A percentile compares a stretch with the other conserved stretches of the same genome.
Evolutionary conservation across 1,140 invertebrate species (phyloP).

Genomic region (Chrysopa pallens): DNA sequence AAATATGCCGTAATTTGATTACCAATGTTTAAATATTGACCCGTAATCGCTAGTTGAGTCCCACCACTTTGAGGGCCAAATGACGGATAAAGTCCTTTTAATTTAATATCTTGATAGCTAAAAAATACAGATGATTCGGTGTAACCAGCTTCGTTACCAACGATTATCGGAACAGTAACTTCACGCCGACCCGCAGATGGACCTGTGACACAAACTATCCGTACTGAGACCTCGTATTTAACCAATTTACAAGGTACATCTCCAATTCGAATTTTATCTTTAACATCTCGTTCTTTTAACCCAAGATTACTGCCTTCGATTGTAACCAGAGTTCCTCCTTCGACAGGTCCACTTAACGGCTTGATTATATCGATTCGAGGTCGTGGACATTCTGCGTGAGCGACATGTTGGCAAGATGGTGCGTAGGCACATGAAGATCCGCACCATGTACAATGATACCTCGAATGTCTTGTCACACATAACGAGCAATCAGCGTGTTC

Average conservation of each 20-base stretch:
- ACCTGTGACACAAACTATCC: conserved; percentile 75
- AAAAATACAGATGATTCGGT: conserved; percentile 78
- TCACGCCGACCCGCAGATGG: conserved; percentile 41
- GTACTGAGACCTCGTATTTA: conserved; percentile 80
- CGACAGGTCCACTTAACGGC: conserved; percentile 82
- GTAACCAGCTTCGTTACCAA: conserved; percentile 75
- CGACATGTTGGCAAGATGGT: conserved; percentile 54
- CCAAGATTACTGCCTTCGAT: conserved; percentile 94
- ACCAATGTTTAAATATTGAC: conserved; percentile 86
- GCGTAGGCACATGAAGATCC: conserved; percentile 68
- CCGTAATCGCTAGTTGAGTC: conserved; percentile 77
- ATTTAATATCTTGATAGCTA: conserved; percentile 71
- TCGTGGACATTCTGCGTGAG: conserved; percentile 70
- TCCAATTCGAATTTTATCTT: conserved; percentile 80
- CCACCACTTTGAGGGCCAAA: conserved; percentile 88
- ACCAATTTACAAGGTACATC: conserved; percentile 74
- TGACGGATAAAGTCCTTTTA: conserved; percentile 64
- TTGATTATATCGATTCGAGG: conserved; percentile 90
- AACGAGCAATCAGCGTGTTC: conserved; percentile 87
- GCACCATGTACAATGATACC: conserved; percentile 84
- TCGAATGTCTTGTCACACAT: conserved; percentile 71
- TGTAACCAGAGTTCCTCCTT: conserved; percentile 89
- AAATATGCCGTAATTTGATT: conserved; percentile 72
- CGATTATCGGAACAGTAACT: conserved; percentile 61
- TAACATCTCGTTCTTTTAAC: conserved; percentile 73